Conservation (phyloP, 2,888 invertebrate genomes). For the Rosalia funebris region DNA sequence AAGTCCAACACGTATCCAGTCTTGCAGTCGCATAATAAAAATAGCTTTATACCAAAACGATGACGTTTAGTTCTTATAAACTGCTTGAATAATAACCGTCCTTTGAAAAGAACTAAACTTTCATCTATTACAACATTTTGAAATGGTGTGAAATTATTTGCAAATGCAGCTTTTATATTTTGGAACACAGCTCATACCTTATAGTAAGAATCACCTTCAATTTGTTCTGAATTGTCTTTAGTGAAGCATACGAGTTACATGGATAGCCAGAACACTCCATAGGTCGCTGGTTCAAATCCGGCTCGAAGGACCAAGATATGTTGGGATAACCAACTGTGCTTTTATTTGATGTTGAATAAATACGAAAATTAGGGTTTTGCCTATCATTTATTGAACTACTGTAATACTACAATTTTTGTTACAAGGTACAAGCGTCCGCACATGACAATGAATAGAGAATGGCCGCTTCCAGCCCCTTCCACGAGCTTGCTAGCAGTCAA, state of each 20-base stretch:
- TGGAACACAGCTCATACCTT: neutral
- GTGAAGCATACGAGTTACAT: too few relatives aligned
- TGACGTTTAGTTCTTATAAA: conserved; percentile 3
- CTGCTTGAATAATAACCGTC: neutral
- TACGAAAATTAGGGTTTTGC: too few relatives aligned
- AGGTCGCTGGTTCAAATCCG: conserved; percentile 65
- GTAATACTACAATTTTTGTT: too few relatives aligned
- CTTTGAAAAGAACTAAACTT: conserved; percentile 1
- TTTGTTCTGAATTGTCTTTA: conserved; percentile 2
- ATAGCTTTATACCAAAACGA: conserved; percentile 2
- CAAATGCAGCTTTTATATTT: conserved; percentile 2
- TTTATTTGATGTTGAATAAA: too few relatives aligned
- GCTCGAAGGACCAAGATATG: conserved; percentile 60
- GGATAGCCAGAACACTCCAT: too few relatives aligned
- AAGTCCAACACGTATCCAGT: neutral
- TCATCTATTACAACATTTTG: conserved; percentile 3
- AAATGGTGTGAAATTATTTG: conserved; percentile 4
- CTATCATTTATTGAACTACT: too few relatives aligned
- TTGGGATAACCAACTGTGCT: too few relatives aligned
- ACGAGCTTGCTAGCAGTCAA: too few relatives aligned
- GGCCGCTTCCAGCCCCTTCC: too few relatives aligned
- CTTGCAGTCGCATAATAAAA: conserved; percentile 1
- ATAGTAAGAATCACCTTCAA: conserved; percentile 2
- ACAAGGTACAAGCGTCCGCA: too few relatives aligned
- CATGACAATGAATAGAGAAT: too few relatives aligned